Evolutionary conservation across 2,113 vertebrate species (phyloP).

Genomic region (Puntigrus tetrazona): DNA sequence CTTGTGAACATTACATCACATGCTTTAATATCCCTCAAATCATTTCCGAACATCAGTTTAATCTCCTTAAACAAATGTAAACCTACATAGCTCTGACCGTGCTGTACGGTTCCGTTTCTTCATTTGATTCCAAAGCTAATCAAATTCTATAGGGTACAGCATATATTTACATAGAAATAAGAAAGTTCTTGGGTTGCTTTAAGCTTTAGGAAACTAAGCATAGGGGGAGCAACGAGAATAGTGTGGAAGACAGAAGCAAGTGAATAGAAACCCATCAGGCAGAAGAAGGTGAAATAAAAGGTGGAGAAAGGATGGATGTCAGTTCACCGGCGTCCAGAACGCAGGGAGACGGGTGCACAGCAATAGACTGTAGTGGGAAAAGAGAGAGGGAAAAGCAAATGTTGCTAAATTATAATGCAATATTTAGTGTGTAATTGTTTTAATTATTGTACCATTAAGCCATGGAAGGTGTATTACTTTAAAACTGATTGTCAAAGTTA

Average conservation of each 20-base stretch:
- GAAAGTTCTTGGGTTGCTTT: neutral
- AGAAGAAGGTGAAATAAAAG: slow-evolving; percentile 27
- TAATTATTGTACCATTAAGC: neutral
- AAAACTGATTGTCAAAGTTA: neutral
- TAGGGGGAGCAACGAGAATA: slow-evolving; percentile 30
- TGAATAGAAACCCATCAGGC: slow-evolving; percentile 37
- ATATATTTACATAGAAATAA: slow-evolving; percentile 34
- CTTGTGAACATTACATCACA: slow-evolving; percentile 5
- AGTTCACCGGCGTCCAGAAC: slow-evolving; percentile 80
- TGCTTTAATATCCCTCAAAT: slow-evolving; percentile 22
- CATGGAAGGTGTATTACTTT: neutral
- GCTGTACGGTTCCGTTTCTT: neutral
- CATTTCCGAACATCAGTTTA: neutral
- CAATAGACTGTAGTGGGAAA: slow-evolving; percentile 85
- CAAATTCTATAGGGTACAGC: neutral
- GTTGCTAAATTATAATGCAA: slow-evolving; percentile 52
- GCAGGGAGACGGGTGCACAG: slow-evolving; percentile 89
- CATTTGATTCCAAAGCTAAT: neutral
- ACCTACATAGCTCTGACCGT: slow-evolving; percentile 4
- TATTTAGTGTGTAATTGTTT: neutral
- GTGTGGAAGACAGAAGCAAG: neutral
- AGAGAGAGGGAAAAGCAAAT: slow-evolving; percentile 49
- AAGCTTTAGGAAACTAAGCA: neutral
- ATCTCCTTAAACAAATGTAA: neutral
- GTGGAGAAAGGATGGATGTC: slow-evolving; percentile 38